These are phyloP conservation scores for Drosophila ohnishii DNA, from an alignment of 1,140 invertebrate genomes.

Conservation along the genomic window DNA sequence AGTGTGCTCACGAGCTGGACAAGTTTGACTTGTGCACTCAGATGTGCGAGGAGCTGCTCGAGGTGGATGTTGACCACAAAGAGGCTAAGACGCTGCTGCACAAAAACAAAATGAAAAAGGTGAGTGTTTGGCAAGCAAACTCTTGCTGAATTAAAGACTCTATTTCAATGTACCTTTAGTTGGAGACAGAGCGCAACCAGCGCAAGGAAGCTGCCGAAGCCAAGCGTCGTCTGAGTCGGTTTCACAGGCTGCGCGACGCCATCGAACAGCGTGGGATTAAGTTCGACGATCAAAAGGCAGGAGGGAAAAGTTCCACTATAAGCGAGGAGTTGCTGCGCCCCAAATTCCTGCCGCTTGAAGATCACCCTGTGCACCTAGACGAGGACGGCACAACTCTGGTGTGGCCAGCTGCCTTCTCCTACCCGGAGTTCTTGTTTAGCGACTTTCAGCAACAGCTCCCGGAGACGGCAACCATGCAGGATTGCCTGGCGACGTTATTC, in stretches of 20 bases:
- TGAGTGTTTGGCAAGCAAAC: neutral
- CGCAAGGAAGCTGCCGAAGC: conserved; percentile 85
- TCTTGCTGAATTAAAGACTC: neutral
- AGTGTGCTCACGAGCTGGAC: conserved; percentile 88
- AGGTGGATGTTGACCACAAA: conserved; percentile 84
- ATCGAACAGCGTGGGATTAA: conserved; percentile 84
- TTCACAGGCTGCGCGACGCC: conserved; percentile 80
- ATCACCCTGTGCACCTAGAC: conserved; percentile 72
- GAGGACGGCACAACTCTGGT: conserved; percentile 85
- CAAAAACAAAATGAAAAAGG: conserved; percentile 85
- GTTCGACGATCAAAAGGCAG: conserved; percentile 84
- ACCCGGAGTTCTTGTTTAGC: conserved; percentile 90
- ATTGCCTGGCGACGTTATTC: conserved; percentile 90
- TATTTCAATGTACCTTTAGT: conserved; percentile 50
- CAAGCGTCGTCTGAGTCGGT: conserved; percentile 84
- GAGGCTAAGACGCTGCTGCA: conserved; percentile 85
- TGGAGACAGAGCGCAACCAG: conserved; percentile 86
- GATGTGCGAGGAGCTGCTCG: conserved; percentile 89
- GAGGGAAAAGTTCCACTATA: conserved; percentile 61
- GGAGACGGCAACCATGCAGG: conserved; percentile 88
- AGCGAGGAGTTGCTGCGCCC: conserved; percentile 83
- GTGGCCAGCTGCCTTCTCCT: conserved; percentile 93
- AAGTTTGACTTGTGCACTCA: conserved; percentile 89
- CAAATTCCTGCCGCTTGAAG: conserved; percentile 78
- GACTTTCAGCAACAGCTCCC: conserved; percentile 90